Evolutionary conservation across 2,888 invertebrate genomes (phyloP).

Genomic region (Hemaris fuciformis): DNA sequence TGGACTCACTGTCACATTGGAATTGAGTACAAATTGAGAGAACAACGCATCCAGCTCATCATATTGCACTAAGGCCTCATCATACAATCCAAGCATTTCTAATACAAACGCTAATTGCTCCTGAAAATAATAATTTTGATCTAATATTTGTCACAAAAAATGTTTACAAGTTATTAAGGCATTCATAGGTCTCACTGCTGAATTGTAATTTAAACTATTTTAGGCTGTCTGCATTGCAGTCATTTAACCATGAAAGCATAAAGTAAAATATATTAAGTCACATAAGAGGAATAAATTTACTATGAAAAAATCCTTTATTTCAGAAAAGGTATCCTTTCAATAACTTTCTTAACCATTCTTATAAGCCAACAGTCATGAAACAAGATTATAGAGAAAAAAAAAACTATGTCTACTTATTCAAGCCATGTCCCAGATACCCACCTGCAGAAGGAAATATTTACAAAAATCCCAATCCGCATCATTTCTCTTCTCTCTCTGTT

Average conservation of each 20-base stretch:
- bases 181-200: too few species aligned
- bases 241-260: too few species aligned
- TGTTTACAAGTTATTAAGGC: background rate
- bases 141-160: background rate
- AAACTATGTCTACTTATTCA: background rate
- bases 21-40: conserved; percentile 97
- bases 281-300: too few species aligned
- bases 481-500: conserved; percentile 93
- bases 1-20: conserved; percentile 92
- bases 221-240: too few species aligned
- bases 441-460: conserved; percentile 95
- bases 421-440: conserved; percentile 55
- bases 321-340: too few species aligned
- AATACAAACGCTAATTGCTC: conserved; percentile 97
- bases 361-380: too few species aligned
- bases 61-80: conserved; percentile 97
- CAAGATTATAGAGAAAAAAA: conserved; percentile 38
- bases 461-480: conserved; percentile 97
- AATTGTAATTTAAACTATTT: too few species aligned
- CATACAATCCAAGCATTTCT: conserved; percentile 95
- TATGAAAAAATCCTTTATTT: too few species aligned
- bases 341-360: too few species aligned
- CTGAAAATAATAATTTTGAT: conserved; percentile 69
- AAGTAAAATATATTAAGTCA: too few species aligned
- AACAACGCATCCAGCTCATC: conserved; percentile 98